A percentile compares a stretch with the other conserved stretches of the same genome.
Conservation (phyloP, 1,140 invertebrate genomes). For the Theocolax elegans region DNA sequence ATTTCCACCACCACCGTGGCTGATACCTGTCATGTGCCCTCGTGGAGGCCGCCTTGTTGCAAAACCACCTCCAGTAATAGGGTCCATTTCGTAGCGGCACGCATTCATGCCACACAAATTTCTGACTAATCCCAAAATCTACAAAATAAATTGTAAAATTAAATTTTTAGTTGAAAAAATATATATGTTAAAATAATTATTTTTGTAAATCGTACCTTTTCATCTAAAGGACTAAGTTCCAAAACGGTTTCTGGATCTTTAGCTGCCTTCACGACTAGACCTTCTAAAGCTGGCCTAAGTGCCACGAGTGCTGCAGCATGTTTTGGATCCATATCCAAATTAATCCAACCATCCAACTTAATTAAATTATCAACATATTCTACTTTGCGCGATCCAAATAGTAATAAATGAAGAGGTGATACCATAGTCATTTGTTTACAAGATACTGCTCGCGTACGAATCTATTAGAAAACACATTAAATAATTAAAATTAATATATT, state of each 20-base stretch:
- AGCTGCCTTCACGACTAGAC: slow-evolving; percentile 81
- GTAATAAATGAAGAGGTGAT: slow-evolving; percentile 89
- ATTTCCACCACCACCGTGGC: background rate
- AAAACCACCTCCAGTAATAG: slow-evolving; percentile 61
- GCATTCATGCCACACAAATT: slow-evolving; percentile 79
- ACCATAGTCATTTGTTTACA: slow-evolving; percentile 99
- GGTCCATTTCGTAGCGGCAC: slow-evolving; percentile 76
- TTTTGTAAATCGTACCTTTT: slow-evolving; percentile 63
- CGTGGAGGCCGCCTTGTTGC: slow-evolving; percentile 64
- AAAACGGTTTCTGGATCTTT: slow-evolving; percentile 80
- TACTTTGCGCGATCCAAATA: slow-evolving; percentile 92
- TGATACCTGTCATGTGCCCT: slow-evolving; percentile 52
- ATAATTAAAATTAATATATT: background rate
- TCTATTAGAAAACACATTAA: slow-evolving; percentile 65
- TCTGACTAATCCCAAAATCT: slow-evolving; percentile 74
- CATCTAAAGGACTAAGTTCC: slow-evolving; percentile 68
- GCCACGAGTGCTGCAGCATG: slow-evolving; percentile 85
- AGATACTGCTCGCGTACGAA: slow-evolving; percentile 93
- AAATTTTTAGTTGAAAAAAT: slow-evolving; percentile 8
- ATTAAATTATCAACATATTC: slow-evolving; percentile 79
- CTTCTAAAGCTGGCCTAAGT: slow-evolving; percentile 88
- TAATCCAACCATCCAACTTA: slow-evolving; percentile 92
- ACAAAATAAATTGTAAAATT: slow-evolving; percentile 34
- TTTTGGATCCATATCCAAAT: slow-evolving; percentile 84
- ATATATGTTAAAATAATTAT: slow-evolving; percentile 1